Evolutionary conservation across 2,888 invertebrate species (phyloP), one percentile per base, ranked within the genome.

Genomic region (Adelphocoris suturalis): DNA sequence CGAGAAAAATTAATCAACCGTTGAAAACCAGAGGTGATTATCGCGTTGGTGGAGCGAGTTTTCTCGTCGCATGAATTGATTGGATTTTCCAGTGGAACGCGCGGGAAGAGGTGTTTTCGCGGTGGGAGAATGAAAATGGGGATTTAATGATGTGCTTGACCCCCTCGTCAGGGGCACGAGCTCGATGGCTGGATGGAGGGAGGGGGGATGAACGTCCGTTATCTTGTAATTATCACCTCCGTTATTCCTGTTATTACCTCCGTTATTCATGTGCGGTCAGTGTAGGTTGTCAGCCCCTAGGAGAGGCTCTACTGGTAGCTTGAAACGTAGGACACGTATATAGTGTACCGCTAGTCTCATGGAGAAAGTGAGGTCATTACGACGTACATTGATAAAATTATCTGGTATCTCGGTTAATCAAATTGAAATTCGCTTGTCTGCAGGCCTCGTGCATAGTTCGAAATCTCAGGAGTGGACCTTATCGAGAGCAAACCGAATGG

Each of bases 11-110:
- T 68, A 68, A 68, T 19, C 23, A 27, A 68, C 68, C 68, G 68
- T 9, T 19, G 19, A 68, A 68, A 68, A 19, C 27, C 23, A 12
- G 68, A 27, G 27, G 68, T 68, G 68, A 68, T 68, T 68, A 68
- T 68, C 23, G 19, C 68, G 68, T 68, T 23, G 68, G 27, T 23
- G 68, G 27, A 19, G 68, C 23, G 68, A 68, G 7, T 68, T 68
- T 68, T 19, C 27, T 12, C 23, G 68, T 68, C 27, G 19, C 23
- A 68, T 68, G 68, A 68, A 68, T 68, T 68, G 68, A 68, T 68
- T 68, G 68, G 68, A 68, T 68, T 68, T 68, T 68, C 68, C 68
- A 19, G 68, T 19, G 68, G 27, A 68, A 27, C 68, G 68, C 68
- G 5, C 68, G 68, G 19, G 68, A 11, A 23, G 68, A 13, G 7